These are phyloP conservation scores for Mylabris phalerata DNA, from an alignment of 1,140 invertebrate genomes.

Conservation along the genomic window DNA sequence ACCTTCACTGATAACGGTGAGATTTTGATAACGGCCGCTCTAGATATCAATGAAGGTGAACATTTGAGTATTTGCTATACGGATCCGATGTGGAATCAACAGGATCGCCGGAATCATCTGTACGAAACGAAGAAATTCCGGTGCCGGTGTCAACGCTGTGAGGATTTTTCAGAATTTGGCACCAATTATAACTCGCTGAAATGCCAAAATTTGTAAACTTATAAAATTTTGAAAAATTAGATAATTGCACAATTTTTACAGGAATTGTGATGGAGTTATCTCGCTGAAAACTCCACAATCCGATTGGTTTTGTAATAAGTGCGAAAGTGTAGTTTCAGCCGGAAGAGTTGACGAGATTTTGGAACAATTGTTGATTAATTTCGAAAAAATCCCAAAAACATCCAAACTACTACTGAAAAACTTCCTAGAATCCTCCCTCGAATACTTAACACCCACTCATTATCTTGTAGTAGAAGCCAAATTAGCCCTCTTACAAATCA, in stretches of 20 bases:
- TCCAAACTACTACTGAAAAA: slow-evolving; percentile 50
- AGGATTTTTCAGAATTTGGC: slow-evolving; percentile 62
- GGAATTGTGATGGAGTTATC: neutral
- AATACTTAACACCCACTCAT: slow-evolving; percentile 55
- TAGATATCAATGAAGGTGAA: slow-evolving; percentile 44
- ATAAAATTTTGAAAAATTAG: neutral
- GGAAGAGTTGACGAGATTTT: slow-evolving; percentile 50
- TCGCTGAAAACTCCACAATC: neutral
- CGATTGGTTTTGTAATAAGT: slow-evolving; percentile 44
- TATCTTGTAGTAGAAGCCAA: slow-evolving; percentile 63
- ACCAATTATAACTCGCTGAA: slow-evolving; percentile 63
- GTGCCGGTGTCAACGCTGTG: slow-evolving; percentile 59
- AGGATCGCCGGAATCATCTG: slow-evolving; percentile 57
- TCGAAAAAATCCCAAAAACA: slow-evolving; percentile 54
- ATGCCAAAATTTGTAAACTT: slow-evolving; percentile 51
- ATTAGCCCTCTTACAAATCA: slow-evolving; percentile 58
- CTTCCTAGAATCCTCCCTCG: slow-evolving; percentile 52
- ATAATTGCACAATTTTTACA: neutral
- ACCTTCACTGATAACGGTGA: slow-evolving; percentile 58
- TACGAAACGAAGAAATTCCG: slow-evolving; percentile 65
- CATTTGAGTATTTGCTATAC: slow-evolving; percentile 65
- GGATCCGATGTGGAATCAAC: slow-evolving; percentile 63
- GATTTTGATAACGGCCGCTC: slow-evolving; percentile 50
- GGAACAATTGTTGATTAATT: slow-evolving; percentile 52
- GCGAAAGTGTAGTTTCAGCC: slow-evolving; percentile 44